Evolutionary conservation across 2,888 invertebrate genomes (phyloP).

Genomic region (Exocentrus adspersus): DNA sequence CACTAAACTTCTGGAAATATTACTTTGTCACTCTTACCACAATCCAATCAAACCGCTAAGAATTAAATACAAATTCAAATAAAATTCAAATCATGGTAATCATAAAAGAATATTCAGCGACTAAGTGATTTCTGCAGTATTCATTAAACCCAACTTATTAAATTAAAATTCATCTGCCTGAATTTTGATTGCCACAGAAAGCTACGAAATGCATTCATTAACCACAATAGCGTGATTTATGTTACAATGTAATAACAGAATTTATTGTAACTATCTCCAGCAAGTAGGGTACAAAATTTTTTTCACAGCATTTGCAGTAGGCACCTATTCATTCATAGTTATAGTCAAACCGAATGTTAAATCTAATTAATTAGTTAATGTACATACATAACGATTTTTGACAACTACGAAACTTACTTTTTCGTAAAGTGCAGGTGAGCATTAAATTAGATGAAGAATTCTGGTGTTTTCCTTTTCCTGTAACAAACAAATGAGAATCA

Average conservation of each 20-base stretch:
- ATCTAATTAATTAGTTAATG: too few species aligned
- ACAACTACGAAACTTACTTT: constrained; percentile 66
- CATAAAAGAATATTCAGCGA: neutral
- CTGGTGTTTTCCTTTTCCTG: constrained; percentile 67
- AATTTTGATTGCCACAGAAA: neutral
- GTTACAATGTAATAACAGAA: too few species aligned
- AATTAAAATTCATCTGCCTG: neutral
- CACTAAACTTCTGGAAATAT: neutral
- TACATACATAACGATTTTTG: too few species aligned
- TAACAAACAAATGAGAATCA: constrained; percentile 49
- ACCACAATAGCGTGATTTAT: too few species aligned
- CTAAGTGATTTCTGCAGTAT: neutral
- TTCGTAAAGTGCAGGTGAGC: constrained; percentile 66
- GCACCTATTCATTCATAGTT: too few species aligned
- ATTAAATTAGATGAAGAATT: constrained; percentile 67
- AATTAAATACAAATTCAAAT: neutral
- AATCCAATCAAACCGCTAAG: neutral
- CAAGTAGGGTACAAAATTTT: too few species aligned
- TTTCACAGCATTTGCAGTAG: too few species aligned
- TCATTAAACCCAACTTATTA: neutral
- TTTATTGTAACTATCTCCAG: too few species aligned
- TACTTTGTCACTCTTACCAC: neutral
- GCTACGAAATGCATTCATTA: too few species aligned
- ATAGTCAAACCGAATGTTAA: too few species aligned
- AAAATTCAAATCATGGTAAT: neutral